These are phyloP conservation scores for Eugnorisma glareosa DNA, from an alignment of 2,888 invertebrate genomes.

Conservation along the genomic window DNA sequence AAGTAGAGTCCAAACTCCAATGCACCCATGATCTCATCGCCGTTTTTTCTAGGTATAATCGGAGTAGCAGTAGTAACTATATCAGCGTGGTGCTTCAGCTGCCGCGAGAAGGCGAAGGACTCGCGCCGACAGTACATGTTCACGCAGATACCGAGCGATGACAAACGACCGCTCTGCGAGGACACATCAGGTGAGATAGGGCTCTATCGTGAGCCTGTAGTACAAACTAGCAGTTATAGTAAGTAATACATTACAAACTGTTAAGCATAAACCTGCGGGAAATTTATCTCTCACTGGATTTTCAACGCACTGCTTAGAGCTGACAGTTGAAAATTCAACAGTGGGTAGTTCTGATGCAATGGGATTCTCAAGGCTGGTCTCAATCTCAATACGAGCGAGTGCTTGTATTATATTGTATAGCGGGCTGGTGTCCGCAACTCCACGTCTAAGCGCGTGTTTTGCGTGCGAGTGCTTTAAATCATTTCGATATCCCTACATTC, in stretches of 20 bases:
- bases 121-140: conserved; percentile 89
- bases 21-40: neutral
- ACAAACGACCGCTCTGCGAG: conserved; percentile 83
- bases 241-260: too few relatives aligned
- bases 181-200: conserved; percentile 49
- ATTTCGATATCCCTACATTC: neutral
- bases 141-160: conserved; percentile 91
- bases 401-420: too few relatives aligned
- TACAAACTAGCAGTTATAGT: neutral
- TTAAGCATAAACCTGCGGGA: neutral
- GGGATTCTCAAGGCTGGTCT: too few relatives aligned
- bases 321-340: neutral
- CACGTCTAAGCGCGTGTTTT: too few relatives aligned
- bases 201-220: neutral
- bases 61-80: conserved; percentile 89
- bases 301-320: too few relatives aligned
- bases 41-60: conserved; percentile 85
- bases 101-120: conserved; percentile 84
- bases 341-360: neutral
- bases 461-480: too few relatives aligned
- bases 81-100: conserved; percentile 90
- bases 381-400: too few relatives aligned
- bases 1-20: too few relatives aligned
- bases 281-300: neutral
- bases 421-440: too few relatives aligned